These are phyloP conservation scores for Triplophysa siluroides DNA, from an alignment of 2,113 vertebrate species.

Conservation along the genomic window DNA sequence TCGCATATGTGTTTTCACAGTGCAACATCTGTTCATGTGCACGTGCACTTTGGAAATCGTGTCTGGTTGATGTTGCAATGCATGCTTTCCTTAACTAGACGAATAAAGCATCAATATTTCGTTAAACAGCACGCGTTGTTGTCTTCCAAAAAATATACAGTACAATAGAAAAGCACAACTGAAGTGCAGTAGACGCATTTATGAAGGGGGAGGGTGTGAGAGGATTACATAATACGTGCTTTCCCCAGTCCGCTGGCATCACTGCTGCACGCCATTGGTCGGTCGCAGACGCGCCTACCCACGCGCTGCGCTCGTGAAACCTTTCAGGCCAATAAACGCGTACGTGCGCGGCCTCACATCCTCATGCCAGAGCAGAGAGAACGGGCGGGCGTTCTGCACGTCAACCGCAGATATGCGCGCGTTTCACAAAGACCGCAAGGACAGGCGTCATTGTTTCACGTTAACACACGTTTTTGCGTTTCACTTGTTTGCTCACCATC, in stretches of 20 bases:
- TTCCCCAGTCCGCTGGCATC: background rate
- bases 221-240: slow-evolving; percentile 44
- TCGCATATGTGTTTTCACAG: background rate
- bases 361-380: background rate
- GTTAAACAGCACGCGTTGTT: background rate
- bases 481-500: too few relatives aligned
- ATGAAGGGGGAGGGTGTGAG: slow-evolving; percentile 9
- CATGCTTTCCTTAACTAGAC: background rate
- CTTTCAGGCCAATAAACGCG: slow-evolving; percentile 13
- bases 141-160: background rate
- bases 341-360: slow-evolving; percentile 57
- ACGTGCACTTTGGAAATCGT: background rate
- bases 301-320: slow-evolving; percentile 24
- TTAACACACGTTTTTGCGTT: background rate
- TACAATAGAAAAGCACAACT: background rate
- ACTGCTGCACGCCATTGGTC: slow-evolving; percentile 5
- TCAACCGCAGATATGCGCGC: background rate
- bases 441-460: background rate
- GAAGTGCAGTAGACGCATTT: background rate
- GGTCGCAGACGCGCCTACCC: slow-evolving; percentile 16
- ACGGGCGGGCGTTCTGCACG: slow-evolving; percentile 34
- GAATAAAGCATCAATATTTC: background rate
- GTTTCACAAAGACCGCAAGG: background rate
- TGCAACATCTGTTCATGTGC: background rate
- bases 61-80: background rate